A percentile compares a stretch with the other conserved stretches of the same genome.
Conservation (phyloP, 2,113 vertebrate genomes). For the Podiceps cristatus region DNA sequence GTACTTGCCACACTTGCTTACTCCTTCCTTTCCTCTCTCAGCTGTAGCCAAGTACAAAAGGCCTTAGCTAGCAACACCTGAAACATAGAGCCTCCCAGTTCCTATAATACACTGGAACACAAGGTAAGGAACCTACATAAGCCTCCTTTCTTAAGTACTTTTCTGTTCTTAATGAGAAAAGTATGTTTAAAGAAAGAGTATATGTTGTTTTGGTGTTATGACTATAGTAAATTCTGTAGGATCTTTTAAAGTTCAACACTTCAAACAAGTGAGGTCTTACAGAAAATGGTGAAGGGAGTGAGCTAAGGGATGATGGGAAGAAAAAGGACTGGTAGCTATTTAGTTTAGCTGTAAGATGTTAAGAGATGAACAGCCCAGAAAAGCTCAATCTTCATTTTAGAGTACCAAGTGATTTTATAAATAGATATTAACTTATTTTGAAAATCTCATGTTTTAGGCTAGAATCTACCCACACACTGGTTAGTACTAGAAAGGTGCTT, state of each 20-base stretch:
- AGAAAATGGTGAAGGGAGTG: background rate
- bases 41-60: background rate
- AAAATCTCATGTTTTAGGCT: background rate
- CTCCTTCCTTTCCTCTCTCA: background rate
- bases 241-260: background rate
- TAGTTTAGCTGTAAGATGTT: background rate
- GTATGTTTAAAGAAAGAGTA: rapidly evolving
- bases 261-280: background rate
- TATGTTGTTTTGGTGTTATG: background rate
- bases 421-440: background rate
- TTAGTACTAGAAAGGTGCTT: background rate
- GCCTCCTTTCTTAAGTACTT: background rate
- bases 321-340: background rate
- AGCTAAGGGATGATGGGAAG: background rate
- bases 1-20: background rate
- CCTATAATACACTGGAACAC: background rate
- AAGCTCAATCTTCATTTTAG: background rate
- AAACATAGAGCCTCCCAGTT: background rate
- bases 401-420: background rate
- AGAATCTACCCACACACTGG: background rate
- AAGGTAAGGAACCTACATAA: background rate
- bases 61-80: background rate
- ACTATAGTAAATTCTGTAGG: background rate
- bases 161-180: background rate
- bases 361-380: background rate